Percentiles rank a stretch among this genome's conserved stretches.
phyloP scores from a whole-genome alignment of 2,797 vertebrate species.

The Sebastiscus albofasciatus region DNA sequence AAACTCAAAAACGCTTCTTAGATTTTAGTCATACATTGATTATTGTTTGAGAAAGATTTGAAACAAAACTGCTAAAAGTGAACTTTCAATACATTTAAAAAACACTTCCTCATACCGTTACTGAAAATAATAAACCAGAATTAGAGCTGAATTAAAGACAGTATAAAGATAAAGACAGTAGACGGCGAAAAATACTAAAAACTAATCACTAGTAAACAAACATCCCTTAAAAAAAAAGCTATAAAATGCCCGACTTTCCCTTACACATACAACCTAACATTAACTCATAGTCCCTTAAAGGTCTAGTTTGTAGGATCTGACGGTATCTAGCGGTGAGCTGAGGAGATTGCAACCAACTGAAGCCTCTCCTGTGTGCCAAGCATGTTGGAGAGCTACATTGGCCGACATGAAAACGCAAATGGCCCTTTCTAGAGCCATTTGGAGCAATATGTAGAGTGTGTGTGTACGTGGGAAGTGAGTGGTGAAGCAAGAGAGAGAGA shows the following conservation, averaged over 20 bases:
- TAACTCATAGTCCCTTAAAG: too few species aligned
- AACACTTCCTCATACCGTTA: neutral
- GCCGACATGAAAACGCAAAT: fast-evolving
- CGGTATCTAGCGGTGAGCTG: too few species aligned
- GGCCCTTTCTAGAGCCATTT: too few species aligned
- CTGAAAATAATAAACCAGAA: neutral
- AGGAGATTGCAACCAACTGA: too few species aligned
- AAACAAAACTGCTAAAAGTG: neutral
- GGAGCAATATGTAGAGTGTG: too few species aligned
- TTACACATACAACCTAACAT: neutral
- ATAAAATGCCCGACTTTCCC: neutral
- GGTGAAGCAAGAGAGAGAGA: too few species aligned
- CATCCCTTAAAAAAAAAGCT: too few species aligned
- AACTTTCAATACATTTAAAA: neutral
- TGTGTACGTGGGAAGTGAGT: too few species aligned
- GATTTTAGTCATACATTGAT: neutral
- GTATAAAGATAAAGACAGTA: neutral
- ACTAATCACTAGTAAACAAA: neutral
- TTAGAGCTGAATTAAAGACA: neutral
- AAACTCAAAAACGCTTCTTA: neutral
- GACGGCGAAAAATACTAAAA: neutral
- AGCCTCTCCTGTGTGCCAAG: too few species aligned
- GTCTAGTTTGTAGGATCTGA: too few species aligned
- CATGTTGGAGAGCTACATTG: too few species aligned
- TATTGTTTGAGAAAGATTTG: neutral